These are phyloP conservation scores for Drosophila cognata DNA, from an alignment of 2,888 invertebrate species.

Conservation along the genomic window DNA sequence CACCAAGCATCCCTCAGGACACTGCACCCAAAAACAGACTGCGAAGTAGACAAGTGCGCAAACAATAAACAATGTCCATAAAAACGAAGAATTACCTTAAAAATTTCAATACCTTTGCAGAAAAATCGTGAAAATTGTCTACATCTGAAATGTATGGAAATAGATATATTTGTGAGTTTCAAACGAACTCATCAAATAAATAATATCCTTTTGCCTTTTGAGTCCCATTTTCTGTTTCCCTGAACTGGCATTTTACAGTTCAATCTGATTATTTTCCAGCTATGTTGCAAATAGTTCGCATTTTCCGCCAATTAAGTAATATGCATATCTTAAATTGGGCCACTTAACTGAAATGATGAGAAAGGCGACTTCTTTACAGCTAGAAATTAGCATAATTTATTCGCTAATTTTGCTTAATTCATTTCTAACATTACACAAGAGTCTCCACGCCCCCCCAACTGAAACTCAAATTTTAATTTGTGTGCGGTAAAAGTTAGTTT, in stretches of 20 bases:
- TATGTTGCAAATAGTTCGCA: constrained; percentile 12
- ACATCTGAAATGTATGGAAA: neutral
- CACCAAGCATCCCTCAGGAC: constrained; percentile 32
- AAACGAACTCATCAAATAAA: neutral
- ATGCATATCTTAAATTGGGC: constrained; percentile 40
- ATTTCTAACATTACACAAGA: constrained; percentile 15
- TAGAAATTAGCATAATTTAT: constrained; percentile 56
- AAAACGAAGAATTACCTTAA: neutral
- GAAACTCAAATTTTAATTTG: constrained; percentile 22
- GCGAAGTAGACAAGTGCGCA: constrained; percentile 26
- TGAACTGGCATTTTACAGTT: constrained; percentile 20
- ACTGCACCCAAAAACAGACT: constrained; percentile 31
- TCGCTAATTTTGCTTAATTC: constrained; percentile 31
- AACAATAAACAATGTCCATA: constrained; percentile 11
- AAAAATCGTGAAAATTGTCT: neutral
- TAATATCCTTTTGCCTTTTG: too few relatives aligned
- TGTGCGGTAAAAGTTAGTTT: constrained; percentile 35
- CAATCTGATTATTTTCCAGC: constrained; percentile 15
- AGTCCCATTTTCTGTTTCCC: neutral
- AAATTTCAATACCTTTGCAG: neutral
- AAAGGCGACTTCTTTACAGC: constrained; percentile 18
- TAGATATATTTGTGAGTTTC: neutral
- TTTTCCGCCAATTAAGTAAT: constrained; percentile 46
- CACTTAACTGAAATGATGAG: constrained; percentile 6
- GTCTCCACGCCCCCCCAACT: neutral